phyloP scores from a whole-genome alignment of 64 coral and sea anemone species.

The Exaiptasia diaphana region DNA sequence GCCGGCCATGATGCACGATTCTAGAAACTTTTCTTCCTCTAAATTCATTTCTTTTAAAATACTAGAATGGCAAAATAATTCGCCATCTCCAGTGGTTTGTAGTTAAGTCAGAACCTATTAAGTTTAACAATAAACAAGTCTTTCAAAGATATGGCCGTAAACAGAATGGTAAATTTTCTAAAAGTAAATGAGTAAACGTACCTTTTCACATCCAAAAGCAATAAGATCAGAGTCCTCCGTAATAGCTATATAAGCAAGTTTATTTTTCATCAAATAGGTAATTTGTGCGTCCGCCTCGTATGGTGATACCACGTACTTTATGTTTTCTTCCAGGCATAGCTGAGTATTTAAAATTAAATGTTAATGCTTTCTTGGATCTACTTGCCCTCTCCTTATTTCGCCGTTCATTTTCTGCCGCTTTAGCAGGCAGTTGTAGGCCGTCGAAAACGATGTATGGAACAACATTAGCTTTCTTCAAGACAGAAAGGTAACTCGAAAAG shows the following conservation, averaged over 20 bases:
- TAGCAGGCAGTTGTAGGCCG: conserved; percentile 32
- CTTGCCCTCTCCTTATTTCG: background rate
- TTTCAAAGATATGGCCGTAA: background rate
- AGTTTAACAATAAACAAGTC: background rate
- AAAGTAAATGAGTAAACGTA: background rate
- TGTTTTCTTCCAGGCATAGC: conserved; percentile 6
- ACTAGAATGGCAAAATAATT: conserved; percentile 7
- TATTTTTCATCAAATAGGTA: background rate
- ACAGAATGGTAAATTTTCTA: background rate
- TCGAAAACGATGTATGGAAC: conserved; percentile 48
- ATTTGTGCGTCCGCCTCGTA: conserved; percentile 53
- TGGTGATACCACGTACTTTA: conserved; percentile 39
- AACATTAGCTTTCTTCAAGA: background rate
- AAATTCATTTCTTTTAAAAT: conserved; percentile 14
- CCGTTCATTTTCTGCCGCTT: conserved; percentile 18
- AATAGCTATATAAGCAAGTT: background rate
- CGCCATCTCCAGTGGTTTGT: conserved; percentile 23
- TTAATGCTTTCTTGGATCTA: background rate
- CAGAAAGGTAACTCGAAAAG: background rate
- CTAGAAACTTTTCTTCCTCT: conserved; percentile 8
- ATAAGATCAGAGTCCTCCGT: conserved; percentile 28
- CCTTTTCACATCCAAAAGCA: conserved; percentile 12
- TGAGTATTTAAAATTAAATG: background rate
- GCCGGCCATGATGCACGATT: conserved; percentile 40
- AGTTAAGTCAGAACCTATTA: conserved; percentile 47